Percentiles rank a stretch among this genome's conserved stretches.
Evolutionary conservation across 2,888 invertebrate species (phyloP).

Genomic region (Caenorhabditis doughertyi): DNA sequence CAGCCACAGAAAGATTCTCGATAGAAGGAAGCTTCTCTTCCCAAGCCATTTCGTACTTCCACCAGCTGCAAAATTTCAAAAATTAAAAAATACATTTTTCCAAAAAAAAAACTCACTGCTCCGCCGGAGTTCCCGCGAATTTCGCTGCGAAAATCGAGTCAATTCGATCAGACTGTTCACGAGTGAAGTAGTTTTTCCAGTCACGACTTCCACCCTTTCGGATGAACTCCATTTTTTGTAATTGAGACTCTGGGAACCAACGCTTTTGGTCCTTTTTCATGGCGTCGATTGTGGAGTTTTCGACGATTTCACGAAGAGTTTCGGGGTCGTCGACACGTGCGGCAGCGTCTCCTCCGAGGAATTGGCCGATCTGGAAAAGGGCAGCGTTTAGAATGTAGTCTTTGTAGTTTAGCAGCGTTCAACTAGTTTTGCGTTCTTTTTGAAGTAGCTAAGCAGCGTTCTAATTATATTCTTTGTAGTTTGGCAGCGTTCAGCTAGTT

Average conservation of each 20-base stretch:
- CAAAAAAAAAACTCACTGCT: slow-evolving; percentile 52
- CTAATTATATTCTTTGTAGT: no score
- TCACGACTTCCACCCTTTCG: slow-evolving; percentile 81
- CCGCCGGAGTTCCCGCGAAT: slow-evolving; percentile 67
- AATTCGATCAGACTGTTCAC: slow-evolving; percentile 79
- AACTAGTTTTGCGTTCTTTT: no score
- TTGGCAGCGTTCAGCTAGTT: no score
- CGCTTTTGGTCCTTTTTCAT: slow-evolving; percentile 81
- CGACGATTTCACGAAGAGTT: slow-evolving; percentile 72
- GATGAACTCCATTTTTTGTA: slow-evolving; percentile 78
- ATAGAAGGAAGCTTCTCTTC: slow-evolving; percentile 68
- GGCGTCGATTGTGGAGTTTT: slow-evolving; percentile 77
- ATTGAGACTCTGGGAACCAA: slow-evolving; percentile 79
- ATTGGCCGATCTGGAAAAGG: slow-evolving; percentile 74
- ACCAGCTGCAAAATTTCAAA: slow-evolving; percentile 66
- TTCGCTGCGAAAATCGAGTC: slow-evolving; percentile 70
- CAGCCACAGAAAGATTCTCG: slow-evolving; percentile 48
- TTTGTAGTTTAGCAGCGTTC: no score
- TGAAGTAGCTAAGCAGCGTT: no score
- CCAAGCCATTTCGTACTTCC: slow-evolving; percentile 79
- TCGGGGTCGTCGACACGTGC: slow-evolving; percentile 72
- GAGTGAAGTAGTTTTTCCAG: slow-evolving; percentile 81
- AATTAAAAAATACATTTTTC: not conserved
- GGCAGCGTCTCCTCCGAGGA: slow-evolving; percentile 77
- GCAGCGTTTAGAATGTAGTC: not conserved